Conservation (phyloP, 2,888 invertebrate species). For the Adineta ricciae region DNA sequence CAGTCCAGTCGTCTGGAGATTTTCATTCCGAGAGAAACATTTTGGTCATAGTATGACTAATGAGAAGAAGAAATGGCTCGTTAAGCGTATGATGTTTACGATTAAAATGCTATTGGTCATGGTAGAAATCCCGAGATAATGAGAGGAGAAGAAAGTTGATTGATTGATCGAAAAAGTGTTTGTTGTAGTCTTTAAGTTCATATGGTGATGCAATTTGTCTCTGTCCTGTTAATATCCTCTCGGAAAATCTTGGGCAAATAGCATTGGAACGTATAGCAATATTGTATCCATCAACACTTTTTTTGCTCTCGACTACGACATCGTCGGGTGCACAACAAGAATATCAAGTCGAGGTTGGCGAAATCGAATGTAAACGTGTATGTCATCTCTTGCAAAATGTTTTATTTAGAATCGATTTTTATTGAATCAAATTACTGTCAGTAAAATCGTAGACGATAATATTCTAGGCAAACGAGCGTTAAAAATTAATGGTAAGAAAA, state of each 20-base stretch:
- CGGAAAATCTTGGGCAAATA: not conserved
- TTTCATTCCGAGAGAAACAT: no score
- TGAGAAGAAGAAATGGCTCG: no score
- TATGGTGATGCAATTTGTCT: not conserved
- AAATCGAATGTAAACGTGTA: not conserved
- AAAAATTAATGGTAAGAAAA: not conserved
- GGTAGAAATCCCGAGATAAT: no score
- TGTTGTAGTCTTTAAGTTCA: not conserved
- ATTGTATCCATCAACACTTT: not conserved
- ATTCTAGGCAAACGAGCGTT: not conserved
- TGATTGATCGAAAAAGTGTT: no score
- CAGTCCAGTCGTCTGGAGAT: no score
- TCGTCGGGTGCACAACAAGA: not conserved
- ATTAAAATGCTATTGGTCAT: no score
- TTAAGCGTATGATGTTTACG: no score
- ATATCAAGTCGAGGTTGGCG: not conserved
- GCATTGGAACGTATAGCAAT: not conserved
- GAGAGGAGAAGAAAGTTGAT: no score
- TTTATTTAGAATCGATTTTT: not conserved
- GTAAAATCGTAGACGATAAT: constrained; percentile 9
- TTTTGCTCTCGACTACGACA: not conserved
- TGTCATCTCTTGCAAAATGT: not conserved
- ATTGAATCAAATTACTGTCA: not conserved
- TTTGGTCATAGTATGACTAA: no score
- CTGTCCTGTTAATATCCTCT: not conserved